These are phyloP conservation scores for Rousettus leschenaultii DNA, from an alignment of 2,113 vertebrate species.

Conservation along the genomic window DNA sequence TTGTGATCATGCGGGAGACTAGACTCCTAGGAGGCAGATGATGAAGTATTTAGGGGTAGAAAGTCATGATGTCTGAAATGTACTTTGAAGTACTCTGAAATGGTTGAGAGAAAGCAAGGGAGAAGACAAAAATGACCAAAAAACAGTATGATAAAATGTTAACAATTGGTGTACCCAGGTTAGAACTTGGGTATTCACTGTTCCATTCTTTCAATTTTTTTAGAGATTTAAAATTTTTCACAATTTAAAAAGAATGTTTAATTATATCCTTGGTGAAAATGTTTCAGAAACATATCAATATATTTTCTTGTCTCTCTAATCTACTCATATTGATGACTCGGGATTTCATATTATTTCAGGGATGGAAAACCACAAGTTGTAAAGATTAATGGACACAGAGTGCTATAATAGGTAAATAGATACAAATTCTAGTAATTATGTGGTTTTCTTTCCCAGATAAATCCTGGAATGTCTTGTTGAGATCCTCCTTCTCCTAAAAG, in stretches of 20 bases:
- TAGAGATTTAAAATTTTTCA: not conserved
- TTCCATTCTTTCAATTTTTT: not conserved
- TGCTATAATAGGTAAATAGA: not conserved
- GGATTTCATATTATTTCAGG: not conserved
- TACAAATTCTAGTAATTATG: not conserved
- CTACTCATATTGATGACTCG: conserved; percentile 13
- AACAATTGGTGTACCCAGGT: not conserved
- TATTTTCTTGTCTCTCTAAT: conserved; percentile 11
- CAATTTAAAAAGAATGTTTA: not conserved
- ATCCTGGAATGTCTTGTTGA: not conserved
- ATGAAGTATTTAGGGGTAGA: not conserved
- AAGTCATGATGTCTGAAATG: not conserved
- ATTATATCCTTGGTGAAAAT: conserved; percentile 12
- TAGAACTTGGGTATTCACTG: not conserved
- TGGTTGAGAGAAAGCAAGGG: not conserved
- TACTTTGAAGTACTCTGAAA: conserved; percentile 1
- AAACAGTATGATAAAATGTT: not conserved
- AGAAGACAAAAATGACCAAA: not conserved
- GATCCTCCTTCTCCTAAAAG: not conserved
- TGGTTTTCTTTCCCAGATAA: conserved; percentile 6
- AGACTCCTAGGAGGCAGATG: not conserved
- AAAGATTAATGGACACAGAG: not conserved
- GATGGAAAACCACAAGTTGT: not conserved
- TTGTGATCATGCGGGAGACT: not conserved
- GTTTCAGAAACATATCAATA: not conserved